phyloP scores from a whole-genome alignment of 2,888 invertebrate genomes.

The Frankliniella fusca region DNA sequence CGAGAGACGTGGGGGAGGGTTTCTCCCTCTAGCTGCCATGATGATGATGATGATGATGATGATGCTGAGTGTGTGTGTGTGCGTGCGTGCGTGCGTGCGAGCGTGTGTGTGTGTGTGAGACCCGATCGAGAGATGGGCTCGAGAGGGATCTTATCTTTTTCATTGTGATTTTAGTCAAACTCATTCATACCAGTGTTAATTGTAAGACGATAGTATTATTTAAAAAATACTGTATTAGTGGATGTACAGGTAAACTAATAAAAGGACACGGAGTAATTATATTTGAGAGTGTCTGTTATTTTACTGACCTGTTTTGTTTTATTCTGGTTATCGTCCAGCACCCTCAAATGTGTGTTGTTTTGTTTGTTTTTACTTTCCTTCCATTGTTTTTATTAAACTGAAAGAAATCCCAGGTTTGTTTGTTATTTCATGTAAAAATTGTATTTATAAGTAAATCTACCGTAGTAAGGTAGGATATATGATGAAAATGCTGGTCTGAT shows the following conservation, averaged over 20 bases:
- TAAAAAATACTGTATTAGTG: constrained; percentile 4
- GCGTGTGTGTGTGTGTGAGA: not conserved
- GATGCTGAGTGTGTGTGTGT: no score
- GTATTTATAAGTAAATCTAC: constrained; percentile 23
- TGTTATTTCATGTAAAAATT: constrained; percentile 20
- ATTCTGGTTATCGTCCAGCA: constrained; percentile 20
- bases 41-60: no score
- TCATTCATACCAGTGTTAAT: constrained; percentile 25
- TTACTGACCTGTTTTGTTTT: constrained; percentile 26
- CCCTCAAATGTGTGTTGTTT: constrained; percentile 26
- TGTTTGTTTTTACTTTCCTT: constrained; percentile 26
- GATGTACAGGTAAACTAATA: constrained; percentile 20
- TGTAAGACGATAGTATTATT: not conserved
- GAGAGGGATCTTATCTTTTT: constrained; percentile 23
- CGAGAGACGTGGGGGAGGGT: not conserved
- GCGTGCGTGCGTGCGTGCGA: no score
- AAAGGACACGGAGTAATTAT: constrained; percentile 15
- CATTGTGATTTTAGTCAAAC: constrained; percentile 26
- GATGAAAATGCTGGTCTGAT: constrained; percentile 21
- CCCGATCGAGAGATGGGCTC: constrained; percentile 11
- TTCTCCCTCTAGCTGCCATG: no score
- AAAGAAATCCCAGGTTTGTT: constrained; percentile 23
- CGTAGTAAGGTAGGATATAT: constrained; percentile 17
- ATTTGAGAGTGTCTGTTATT: constrained; percentile 21
- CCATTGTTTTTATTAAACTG: constrained; percentile 23